A percentile compares a stretch with the other conserved stretches of the same genome.
Conservation (phyloP, 2,888 invertebrate species). For the Heterodera filipjevi region DNA sequence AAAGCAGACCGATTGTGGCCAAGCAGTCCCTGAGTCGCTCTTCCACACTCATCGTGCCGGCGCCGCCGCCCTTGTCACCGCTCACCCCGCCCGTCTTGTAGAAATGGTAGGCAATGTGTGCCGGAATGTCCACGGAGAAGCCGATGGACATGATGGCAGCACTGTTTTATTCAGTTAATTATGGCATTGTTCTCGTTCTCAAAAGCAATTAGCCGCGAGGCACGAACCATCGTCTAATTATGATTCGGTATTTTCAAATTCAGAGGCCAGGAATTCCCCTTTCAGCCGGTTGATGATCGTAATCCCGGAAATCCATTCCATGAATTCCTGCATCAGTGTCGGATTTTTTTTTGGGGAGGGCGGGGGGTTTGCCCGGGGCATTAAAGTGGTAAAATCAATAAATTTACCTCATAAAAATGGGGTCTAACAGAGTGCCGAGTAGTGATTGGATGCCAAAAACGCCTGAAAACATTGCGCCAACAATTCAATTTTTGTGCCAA, state of each 20-base stretch:
- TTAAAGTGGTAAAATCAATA: not conserved
- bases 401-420: slow-evolving; percentile 55
- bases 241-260: too few species aligned
- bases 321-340: too few species aligned
- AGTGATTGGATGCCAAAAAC: slow-evolving; percentile 63
- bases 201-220: too few species aligned
- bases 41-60: slow-evolving; percentile 30
- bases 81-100: slow-evolving; percentile 52
- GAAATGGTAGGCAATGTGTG: slow-evolving; percentile 63
- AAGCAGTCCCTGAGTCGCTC: slow-evolving; percentile 55
- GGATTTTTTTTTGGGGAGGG: too few species aligned
- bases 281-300: too few species aligned
- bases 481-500: slow-evolving; percentile 10
- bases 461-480: slow-evolving; percentile 41
- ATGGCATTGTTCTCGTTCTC: too few species aligned
- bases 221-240: too few species aligned
- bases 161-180: not conserved
- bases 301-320: too few species aligned
- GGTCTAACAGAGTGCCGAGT: slow-evolving; percentile 62
- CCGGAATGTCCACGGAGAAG: slow-evolving; percentile 64
- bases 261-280: too few species aligned
- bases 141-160: slow-evolving; percentile 63
- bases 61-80: slow-evolving; percentile 25
- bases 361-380: not conserved
- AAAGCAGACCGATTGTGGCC: slow-evolving; percentile 46